phyloP scores from a whole-genome alignment of 2,113 vertebrate genomes.

The Pelmatolapia mariae region DNA sequence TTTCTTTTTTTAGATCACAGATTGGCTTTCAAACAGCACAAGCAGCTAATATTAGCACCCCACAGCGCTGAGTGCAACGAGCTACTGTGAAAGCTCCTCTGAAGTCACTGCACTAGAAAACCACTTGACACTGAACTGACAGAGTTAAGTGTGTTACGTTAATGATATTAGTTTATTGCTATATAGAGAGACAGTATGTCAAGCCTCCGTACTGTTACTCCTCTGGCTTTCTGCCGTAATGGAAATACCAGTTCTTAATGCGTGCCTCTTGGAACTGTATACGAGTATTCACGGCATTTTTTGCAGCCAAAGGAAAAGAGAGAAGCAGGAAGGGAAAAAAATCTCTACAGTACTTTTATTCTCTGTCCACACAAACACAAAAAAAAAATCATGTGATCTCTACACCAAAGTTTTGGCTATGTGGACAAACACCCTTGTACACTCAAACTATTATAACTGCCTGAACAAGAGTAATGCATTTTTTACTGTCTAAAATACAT shows the following conservation, averaged over 20 bases:
- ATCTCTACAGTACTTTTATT: background rate
- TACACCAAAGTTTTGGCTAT: background rate
- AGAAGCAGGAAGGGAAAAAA: background rate
- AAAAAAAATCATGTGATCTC: background rate
- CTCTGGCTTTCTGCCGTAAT: background rate
- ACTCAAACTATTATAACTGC: background rate
- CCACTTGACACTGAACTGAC: background rate
- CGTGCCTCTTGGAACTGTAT: background rate
- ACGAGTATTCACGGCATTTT: background rate
- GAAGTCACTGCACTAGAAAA: background rate
- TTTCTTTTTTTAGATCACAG: background rate
- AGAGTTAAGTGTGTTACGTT: background rate
- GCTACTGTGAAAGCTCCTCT: background rate
- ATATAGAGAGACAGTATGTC: background rate
- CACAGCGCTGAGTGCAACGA: background rate
- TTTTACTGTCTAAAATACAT: background rate
- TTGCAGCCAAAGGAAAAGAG: background rate
- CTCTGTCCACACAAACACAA: background rate
- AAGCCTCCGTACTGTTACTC: background rate
- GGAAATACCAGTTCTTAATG: background rate
- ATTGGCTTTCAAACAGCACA: background rate
- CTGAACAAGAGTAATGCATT: background rate
- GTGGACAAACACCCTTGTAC: background rate
- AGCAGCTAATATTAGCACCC: background rate
- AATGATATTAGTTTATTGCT: background rate